Base-by-base conservation (phyloP, 2,888 invertebrate genomes). In the Diarsia mendica region DNA sequence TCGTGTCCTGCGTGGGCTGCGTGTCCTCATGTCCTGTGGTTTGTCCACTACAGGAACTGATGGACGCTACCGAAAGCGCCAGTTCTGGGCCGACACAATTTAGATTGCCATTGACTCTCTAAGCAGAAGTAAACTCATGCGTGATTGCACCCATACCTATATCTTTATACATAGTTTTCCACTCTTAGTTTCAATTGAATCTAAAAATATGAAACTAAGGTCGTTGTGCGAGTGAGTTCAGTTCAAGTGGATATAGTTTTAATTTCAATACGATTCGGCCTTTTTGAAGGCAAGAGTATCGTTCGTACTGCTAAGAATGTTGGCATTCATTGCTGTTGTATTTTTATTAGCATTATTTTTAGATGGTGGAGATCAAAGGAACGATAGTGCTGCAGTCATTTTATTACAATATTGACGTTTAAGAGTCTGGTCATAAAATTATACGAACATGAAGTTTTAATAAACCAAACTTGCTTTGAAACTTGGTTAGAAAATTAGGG, bases 281-380 rank as follows among this genome's bases (percentile, higher is more conserved):
- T 80, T 84, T 68, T 67, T 33, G 80, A 83, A 84, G 82, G 82
- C 80, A 61, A 67, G 33, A 6, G 64, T 44, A 33, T 61, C 13
- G 33, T 49, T 10, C 8, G 51, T 48, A 48, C 67, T 51, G 28
- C 13, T 1, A 63, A n/a, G 79, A 79, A 79, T 83, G 60, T 82
- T 82, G 82, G 82, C 82, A 64, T 75, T 72, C 51, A 69, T 66
- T 75, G 58, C 53, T 55, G 68, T 44, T 28, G 60, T 72, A 82
- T 82, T 79, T 83, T 75, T 53, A 75, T 75, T 5, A 33, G 46
- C 20, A 11, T 68, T 82, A 83, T 83, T 72, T 79, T 69, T 83
- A 79, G 82, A 61, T 39, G 13, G 5, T 18, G 1, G 51, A 79
- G 44, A 79, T 79, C 74, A 83, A 70, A 83, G 67, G 5, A 60